Conservation (phyloP, 2,888 invertebrate genomes). For the Mechanitis messenoides region DNA sequence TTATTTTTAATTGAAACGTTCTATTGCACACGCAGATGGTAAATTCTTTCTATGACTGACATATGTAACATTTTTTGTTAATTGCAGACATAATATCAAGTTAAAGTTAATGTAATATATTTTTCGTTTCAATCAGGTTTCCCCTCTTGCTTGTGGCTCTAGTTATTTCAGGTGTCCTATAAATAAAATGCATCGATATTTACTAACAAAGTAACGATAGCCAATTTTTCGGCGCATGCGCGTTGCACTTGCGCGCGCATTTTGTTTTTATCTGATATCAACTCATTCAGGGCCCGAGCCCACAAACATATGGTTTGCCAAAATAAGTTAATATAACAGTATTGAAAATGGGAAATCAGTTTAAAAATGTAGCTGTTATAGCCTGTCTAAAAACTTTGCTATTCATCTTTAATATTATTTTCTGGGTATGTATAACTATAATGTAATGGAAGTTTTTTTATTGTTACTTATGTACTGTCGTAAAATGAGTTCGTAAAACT, state of each 20-base stretch:
- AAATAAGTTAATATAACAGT: constrained; percentile 23
- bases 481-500: too few relatives aligned
- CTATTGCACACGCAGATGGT: too few relatives aligned
- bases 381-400: constrained; percentile 86
- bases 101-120: too few relatives aligned
- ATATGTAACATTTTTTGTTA: too few relatives aligned
- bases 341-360: constrained; percentile 80
- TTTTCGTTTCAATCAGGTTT: too few relatives aligned
- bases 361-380: constrained; percentile 84
- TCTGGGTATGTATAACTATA: constrained; percentile 81
- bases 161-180: background rate
- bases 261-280: constrained; percentile 22
- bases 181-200: constrained; percentile 28
- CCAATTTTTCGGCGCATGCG: constrained; percentile 61
- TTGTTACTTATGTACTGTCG: too few relatives aligned
- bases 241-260: constrained; percentile 30
- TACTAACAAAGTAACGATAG: constrained; percentile 44
- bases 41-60: too few relatives aligned
- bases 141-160: too few relatives aligned
- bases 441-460: background rate
- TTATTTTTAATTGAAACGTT: too few relatives aligned
- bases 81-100: too few relatives aligned
- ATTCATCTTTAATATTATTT: constrained; percentile 86
- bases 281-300: constrained; percentile 20
- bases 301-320: constrained; percentile 24